Base-by-base conservation (phyloP, 2,113 vertebrate genomes). In the Triplophysa dalaica region DNA sequence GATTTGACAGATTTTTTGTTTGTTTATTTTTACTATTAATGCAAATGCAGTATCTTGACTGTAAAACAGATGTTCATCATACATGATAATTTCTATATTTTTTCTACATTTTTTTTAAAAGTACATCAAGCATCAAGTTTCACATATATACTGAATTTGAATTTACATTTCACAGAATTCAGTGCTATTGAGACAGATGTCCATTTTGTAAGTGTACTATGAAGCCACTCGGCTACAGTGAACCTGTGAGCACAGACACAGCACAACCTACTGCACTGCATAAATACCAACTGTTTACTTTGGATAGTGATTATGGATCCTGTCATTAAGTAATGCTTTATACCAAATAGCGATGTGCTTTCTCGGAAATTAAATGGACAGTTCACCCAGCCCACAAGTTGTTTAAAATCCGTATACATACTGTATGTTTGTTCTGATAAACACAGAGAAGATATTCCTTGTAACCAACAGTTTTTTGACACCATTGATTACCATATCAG, bases 231-330 rank as follows among this genome's bases (percentile, higher is more conserved):
- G 45, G 22, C 60, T 56, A 54, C 19, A 60, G 56, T n/a, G 48
- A 70, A 64, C 58, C 41, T 63, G 75, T 65, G 62, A 60, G 74
- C 56, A 54, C 38, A 61, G 73, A 76, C 58, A 75, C 54, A 41
- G 26, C 64, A 61, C 43, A 54, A 43, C 8, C 41, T 41, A 38
- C 61, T 52, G 43, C 60, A 52, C 69, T 80, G 64, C 66, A 65
- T 61, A 79, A 69, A 70, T 45, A 70, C 58, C 66, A 70, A 26
- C 66, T 70, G 66, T 29, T 75, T 63, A 24, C 60, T 63, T 63
- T 60, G 62, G 4, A 54, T 24, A 8, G 33, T 56, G 11, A 73
- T 73, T 60, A 41, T 73, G 70, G 33, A 48, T 48, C 43, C 13
- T 50, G 66, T 24, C n/a, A 50, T 14, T 50, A 17, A 69, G 43